Evolutionary conservation across 2,113 vertebrate species (phyloP), one percentile per base, ranked within the genome.

Genomic region (Porphyrio hochstetteri): DNA sequence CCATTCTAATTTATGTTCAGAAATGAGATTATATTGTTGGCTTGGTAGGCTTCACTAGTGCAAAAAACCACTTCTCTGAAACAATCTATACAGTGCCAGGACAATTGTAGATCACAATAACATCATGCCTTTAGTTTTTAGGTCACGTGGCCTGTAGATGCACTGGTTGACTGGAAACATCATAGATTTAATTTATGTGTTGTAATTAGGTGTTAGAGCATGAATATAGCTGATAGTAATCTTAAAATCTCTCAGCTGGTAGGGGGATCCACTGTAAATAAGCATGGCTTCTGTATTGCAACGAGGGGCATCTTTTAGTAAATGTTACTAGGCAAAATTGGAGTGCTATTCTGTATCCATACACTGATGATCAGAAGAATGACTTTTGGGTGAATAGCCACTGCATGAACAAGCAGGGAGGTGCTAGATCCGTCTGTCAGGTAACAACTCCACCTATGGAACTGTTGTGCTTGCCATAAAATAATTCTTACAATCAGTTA

Each of bases 91-190:
- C 60, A 83, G 48, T 79, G 56, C 28, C 35, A 38, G 35, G 33
- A 46, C 42, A 44, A 9, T 50, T 40, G 18, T 8, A 38, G 36
- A 48, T 87, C 44, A 53, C n/a, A 65, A 1, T 46, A 61, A 52
- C 28, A 33, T 72, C 8, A 5, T 65, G 17, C 13, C 35, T 81
- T 40, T 48, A 55, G 14, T 29, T 79, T 24, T 75, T 64, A 50
- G 19, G 36, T 48, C 13, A 27, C 8, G 0, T 20, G 17, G 15
- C 25, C 48, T 69, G 6, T 52, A 21, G 9, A 1, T 52, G 9
- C 35, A 46, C 48, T 69, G 23, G 4, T 46, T 76, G 40, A 19
- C 31, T 67, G 16, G 21, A 63, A 76, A 53, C 5, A 10, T 36
- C 28, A 31, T 64, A 23, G 3, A 16, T 81, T 65, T 81, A 70